Conservation (phyloP, 2,113 vertebrate genomes). For the Phylloscopus whistleri region DNA sequence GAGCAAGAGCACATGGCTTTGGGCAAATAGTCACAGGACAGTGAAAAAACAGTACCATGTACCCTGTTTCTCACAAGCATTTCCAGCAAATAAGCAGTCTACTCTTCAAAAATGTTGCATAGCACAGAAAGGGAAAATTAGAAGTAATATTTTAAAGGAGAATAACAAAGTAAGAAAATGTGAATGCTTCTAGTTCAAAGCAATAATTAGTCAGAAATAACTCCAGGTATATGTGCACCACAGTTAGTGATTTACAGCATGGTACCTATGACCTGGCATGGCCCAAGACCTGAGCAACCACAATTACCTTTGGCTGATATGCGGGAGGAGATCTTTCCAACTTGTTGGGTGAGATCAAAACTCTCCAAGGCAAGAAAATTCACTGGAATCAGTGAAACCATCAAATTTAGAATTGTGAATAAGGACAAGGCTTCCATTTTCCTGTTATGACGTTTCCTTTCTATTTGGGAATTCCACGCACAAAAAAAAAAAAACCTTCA, state of each 20-base stretch:
- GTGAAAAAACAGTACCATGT: not conserved
- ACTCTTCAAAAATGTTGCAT: not conserved
- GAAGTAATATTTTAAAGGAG: not conserved
- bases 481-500: not conserved
- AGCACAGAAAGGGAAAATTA: not conserved
- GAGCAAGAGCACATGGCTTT: not conserved
- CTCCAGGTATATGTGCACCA: rapidly evolving
- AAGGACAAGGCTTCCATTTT: not conserved
- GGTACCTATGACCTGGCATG: not conserved
- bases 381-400: not conserved
- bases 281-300: not conserved
- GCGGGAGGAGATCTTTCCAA: not conserved
- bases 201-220: not conserved
- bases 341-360: not conserved
- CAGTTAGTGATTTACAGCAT: not conserved
- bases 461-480: not conserved
- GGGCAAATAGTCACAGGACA: not conserved
- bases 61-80: not conserved
- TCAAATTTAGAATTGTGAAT: not conserved
- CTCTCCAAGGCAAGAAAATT: not conserved
- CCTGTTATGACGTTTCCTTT: not conserved
- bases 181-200: not conserved
- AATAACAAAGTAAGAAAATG: not conserved
- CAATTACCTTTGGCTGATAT: not conserved
- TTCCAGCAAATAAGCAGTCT: not conserved